These are phyloP conservation scores for Marasmarcha lunaedactyla DNA, from an alignment of 2,888 invertebrate species.

Conservation along the genomic window DNA sequence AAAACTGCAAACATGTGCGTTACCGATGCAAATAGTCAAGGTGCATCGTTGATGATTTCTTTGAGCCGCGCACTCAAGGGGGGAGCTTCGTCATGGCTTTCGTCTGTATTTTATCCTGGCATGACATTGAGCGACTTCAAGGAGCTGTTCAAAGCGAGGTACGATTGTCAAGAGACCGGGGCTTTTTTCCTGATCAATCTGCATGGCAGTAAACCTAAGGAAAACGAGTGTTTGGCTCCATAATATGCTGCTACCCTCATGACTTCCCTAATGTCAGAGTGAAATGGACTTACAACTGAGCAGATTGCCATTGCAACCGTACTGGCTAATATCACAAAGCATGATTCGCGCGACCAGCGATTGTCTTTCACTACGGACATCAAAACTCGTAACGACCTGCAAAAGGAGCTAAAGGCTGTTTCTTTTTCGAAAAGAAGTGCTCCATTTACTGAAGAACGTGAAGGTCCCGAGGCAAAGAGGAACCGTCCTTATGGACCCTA, in stretches of 20 bases:
- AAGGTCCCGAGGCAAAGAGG: too few relatives aligned
- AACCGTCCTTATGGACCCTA: too few relatives aligned
- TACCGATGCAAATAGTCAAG: neutral
- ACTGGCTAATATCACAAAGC: too few relatives aligned
- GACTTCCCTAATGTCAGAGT: too few relatives aligned
- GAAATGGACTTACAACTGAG: too few relatives aligned
- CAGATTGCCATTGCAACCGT: too few relatives aligned
- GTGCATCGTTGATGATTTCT: too few relatives aligned
- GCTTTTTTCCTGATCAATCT: conserved; percentile 2
- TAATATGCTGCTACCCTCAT: too few relatives aligned
- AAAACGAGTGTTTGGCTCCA: too few relatives aligned
- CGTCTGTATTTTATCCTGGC: conserved; percentile 5
- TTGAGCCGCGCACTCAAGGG: conserved; percentile 7
- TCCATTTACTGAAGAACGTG: too few relatives aligned
- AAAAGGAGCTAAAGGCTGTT: neutral
- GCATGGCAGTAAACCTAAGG: neutral
- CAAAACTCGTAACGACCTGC: too few relatives aligned
- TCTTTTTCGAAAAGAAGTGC: neutral
- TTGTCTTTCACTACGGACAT: conserved; percentile 1
- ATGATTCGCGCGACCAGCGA: conserved; percentile 1
- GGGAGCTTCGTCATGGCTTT: conserved; percentile 6
- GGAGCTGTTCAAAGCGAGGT: conserved; percentile 4
- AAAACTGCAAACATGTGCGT: neutral
- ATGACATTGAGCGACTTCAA: conserved; percentile 8
- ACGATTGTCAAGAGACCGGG: too few relatives aligned